Conservation (phyloP, 2,797 vertebrate genomes). For the Ciconia nigra region DNA sequence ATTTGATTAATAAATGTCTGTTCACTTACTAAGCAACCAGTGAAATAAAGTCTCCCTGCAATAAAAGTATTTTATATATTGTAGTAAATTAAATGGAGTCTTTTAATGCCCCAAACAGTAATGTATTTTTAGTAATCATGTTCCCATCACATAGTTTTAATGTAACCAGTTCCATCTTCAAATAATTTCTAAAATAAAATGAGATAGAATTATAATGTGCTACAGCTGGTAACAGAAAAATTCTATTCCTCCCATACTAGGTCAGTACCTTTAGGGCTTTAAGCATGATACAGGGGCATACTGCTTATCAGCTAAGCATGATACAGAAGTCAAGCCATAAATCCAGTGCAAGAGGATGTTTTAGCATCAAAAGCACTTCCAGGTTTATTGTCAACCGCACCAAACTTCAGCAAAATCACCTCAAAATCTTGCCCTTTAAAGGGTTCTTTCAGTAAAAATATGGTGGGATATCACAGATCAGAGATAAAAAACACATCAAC, state of each 20-base stretch:
- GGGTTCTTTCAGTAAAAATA: not conserved
- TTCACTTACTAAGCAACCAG: constrained; percentile 15
- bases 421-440: constrained; percentile 48
- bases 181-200: constrained; percentile 66
- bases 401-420: constrained; percentile 1
- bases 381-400: constrained; percentile 20
- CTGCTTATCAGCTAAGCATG: not conserved
- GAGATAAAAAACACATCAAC: constrained; percentile 62
- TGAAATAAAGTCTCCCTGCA: not conserved
- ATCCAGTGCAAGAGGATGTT: constrained; percentile 45
- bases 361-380: constrained; percentile 22
- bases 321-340: constrained; percentile 72
- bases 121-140: constrained; percentile 24
- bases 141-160: constrained; percentile 20
- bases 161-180: constrained; percentile 63
- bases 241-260: not conserved
- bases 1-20: constrained; percentile 31
- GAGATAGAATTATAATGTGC: constrained; percentile 55
- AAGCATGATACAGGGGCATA: not conserved
- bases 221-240: constrained; percentile 61
- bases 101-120: not conserved
- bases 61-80: constrained; percentile 13
- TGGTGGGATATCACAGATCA: constrained; percentile 3
- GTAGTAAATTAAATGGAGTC: constrained; percentile 2
- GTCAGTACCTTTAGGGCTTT: constrained; percentile 19